Conservation (phyloP, 1,140 invertebrate species). For the Tetragnatha versicolor region DNA sequence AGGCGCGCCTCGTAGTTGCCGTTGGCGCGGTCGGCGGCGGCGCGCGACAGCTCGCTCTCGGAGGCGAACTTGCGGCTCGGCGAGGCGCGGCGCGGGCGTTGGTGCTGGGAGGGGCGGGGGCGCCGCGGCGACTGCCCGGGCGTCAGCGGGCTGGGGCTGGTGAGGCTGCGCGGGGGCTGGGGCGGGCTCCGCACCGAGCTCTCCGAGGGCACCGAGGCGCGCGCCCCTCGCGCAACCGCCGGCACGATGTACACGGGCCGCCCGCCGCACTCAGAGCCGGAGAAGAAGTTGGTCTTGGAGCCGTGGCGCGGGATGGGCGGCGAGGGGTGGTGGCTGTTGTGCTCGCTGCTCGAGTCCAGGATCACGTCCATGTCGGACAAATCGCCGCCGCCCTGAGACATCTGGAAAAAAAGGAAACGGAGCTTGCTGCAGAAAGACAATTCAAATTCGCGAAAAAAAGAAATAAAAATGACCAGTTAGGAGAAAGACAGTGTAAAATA, state of each 20-base stretch:
- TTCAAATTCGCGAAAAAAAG: no score
- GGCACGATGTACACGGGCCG: conserved; percentile 9
- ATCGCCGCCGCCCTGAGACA: conserved; percentile 56
- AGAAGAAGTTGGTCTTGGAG: conserved; percentile 91
- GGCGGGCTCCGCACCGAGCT: not conserved
- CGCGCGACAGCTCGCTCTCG: conserved; percentile 81
- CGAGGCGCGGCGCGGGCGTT: conserved; percentile 66
- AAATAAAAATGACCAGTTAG: no score
- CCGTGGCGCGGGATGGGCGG: conserved; percentile 87
- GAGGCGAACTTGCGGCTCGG: conserved; percentile 84
- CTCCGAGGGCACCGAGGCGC: conserved; percentile 26
- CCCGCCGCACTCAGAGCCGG: conserved; percentile 66
- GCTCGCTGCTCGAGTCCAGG: conserved; percentile 52
- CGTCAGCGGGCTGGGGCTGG: conserved; percentile 59
- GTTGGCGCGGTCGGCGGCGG: conserved; percentile 66
- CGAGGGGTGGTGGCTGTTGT: conserved; percentile 76
- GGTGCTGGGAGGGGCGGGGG: conserved; percentile 29
- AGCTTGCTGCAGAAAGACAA: no score
- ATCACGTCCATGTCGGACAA: conserved; percentile 57
- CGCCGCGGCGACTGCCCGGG: conserved; percentile 57
- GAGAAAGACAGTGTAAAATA: no score
- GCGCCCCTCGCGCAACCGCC: conserved; percentile 33
- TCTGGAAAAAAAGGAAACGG: conserved; percentile 44
- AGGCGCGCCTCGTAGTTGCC: conserved; percentile 63
- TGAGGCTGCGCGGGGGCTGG: conserved; percentile 53